A percentile compares a stretch with the other conserved stretches of the same genome.
These are phyloP conservation scores for Mastigias papua DNA, from an alignment of 30 jellyfish, hydroid and myxozoan species.

Conservation along the genomic window DNA sequence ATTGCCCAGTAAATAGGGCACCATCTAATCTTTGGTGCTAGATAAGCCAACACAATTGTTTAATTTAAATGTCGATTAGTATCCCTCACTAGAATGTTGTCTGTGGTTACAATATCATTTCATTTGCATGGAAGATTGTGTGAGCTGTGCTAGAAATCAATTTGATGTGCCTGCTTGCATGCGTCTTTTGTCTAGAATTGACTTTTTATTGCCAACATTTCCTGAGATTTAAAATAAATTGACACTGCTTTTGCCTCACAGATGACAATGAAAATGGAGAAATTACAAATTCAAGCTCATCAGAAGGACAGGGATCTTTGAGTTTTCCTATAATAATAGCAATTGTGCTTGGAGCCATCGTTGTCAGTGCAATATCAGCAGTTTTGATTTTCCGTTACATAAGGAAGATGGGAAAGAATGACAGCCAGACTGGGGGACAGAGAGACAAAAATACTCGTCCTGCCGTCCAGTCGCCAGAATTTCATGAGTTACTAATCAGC, in stretches of 20 bases:
- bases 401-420: constrained; percentile 62
- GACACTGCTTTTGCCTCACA: neutral
- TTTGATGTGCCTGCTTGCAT: no score
- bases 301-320: constrained; percentile 49
- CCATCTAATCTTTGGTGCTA: no score
- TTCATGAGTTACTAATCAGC: constrained; percentile 35
- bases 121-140: no score
- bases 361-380: constrained; percentile 55
- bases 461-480: constrained; percentile 43
- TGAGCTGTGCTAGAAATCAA: no score
- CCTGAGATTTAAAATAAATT: no score
- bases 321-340: constrained; percentile 80
- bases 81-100: no score
- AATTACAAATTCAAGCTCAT: neutral
- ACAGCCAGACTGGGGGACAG: constrained; percentile 10
- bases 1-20: no score
- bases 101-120: no score
- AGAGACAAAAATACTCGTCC: constrained; percentile 10
- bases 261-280: neutral
- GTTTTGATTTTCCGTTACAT: constrained; percentile 62
- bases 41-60: no score
- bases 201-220: no score
- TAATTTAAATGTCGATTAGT: no score
- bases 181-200: no score
- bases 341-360: constrained; percentile 72